A percentile compares a stretch with the other conserved stretches of the same genome.
These are phyloP conservation scores for Ichneumoninae sp. DNA, from an alignment of 2,888 invertebrate species.

Conservation along the genomic window DNA sequence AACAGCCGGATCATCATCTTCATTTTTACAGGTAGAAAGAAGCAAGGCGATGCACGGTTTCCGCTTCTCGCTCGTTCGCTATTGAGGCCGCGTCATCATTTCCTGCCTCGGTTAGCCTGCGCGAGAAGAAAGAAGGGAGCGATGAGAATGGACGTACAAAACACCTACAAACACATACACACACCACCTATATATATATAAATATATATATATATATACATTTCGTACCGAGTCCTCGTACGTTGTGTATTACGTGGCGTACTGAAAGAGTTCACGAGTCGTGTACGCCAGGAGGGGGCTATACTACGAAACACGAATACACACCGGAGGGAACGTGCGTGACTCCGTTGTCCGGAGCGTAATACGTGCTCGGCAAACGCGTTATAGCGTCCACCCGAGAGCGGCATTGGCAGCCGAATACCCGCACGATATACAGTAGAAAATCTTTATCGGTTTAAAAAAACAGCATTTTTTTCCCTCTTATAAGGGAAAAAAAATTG, in stretches of 20 bases:
- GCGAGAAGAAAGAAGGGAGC: slow-evolving; percentile 60
- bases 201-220: neutral
- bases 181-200: slow-evolving; percentile 14
- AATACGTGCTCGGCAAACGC: slow-evolving; percentile 60
- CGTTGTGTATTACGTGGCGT: slow-evolving; percentile 48
- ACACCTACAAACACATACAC: slow-evolving; percentile 32
- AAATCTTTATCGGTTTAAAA: neutral
- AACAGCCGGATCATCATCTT: slow-evolving; percentile 4
- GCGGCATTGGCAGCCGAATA: slow-evolving; percentile 58
- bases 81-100: slow-evolving; percentile 78
- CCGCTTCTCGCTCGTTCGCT: slow-evolving; percentile 67
- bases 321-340: slow-evolving; percentile 50
- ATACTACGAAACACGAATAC: slow-evolving; percentile 57
- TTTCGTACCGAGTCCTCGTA: slow-evolving; percentile 27
- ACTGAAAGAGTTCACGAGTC: slow-evolving; percentile 65
- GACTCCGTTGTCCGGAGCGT: slow-evolving; percentile 65
- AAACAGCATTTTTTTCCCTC: neutral
- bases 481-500: neutral
- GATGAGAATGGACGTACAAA: slow-evolving; percentile 60
- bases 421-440: slow-evolving; percentile 54
- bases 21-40: slow-evolving; percentile 47
- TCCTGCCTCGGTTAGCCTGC: slow-evolving; percentile 74
- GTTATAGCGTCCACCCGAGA: slow-evolving; percentile 53
- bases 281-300: slow-evolving; percentile 33
- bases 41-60: slow-evolving; percentile 64